A percentile compares a stretch with the other conserved stretches of the same genome.
phyloP scores from a whole-genome alignment of 2,113 vertebrate species.

The Martes martes region DNA sequence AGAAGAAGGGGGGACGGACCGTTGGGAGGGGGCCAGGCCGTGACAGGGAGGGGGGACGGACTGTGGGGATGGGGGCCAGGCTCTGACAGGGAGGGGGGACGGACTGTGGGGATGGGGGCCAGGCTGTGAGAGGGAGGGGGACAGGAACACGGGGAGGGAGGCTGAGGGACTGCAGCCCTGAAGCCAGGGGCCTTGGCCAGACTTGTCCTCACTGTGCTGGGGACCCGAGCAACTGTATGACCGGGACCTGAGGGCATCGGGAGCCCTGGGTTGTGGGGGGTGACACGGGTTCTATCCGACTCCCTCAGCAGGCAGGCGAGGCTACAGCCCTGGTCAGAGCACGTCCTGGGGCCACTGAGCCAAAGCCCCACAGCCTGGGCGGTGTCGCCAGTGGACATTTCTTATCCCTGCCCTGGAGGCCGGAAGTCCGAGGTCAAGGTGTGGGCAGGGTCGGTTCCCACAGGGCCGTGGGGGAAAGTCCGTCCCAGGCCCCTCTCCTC shows the following conservation, averaged over 20 bases:
- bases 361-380: neutral
- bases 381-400: neutral
- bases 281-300: neutral
- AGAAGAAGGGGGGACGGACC: neutral
- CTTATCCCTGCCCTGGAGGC: neutral
- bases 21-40: too few relatives aligned
- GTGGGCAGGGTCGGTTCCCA: neutral
- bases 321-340: neutral
- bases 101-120: too few relatives aligned
- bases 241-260: neutral
- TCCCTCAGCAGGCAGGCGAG: neutral
- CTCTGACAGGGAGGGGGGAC: accelerated
- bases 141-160: neutral
- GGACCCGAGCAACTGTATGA: neutral
- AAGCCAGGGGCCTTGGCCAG: neutral
- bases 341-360: neutral
- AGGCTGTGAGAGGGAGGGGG: too few relatives aligned
- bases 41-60: too few relatives aligned
- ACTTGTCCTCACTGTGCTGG: neutral
- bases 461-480: neutral
- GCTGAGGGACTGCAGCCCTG: neutral
- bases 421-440: neutral
- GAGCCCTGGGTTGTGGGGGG: neutral
- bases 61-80: too few relatives aligned
- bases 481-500: accelerated